Base-by-base conservation (phyloP, 2,888 invertebrate species). In the Argyra leucocephala region DNA sequence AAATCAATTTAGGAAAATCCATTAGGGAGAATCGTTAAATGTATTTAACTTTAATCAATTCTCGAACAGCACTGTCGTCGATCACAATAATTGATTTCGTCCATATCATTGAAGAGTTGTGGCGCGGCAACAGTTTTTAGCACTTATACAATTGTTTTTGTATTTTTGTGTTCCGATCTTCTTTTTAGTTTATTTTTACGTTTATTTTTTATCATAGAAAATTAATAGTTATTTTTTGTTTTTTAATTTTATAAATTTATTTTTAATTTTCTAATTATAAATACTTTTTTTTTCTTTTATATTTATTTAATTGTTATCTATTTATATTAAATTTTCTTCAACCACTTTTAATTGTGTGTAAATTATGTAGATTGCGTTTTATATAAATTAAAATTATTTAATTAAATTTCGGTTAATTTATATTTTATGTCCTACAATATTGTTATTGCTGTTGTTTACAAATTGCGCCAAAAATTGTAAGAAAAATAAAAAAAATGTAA, bases 41-140 rank as follows among this genome's bases (percentile, higher is more conserved):
- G 48, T 48, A 48, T 48, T 48, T 48, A 48, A 48, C 48, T 48
- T 48, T 18, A n/a, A 61, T 61, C 61, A 61, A 61, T 61, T 61
- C 61, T 68, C 67, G 66, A 63, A 64, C 66, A 68, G 67, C 64
- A 62, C 63, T 63, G 67, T 64, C 66, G 64, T 68, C 66, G 67
- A 68, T 66, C 63, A 68, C 67, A 67, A 67, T 67, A 48, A 58
- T 58, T 7, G 58, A 22, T 58, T 58, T 58, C 58, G 22, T 58
- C 22, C 22, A 58, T 58, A 57, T 58, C 10, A 9, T 9, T 12
- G 58, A 58, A 58, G 22, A 58, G 58, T 58, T 22, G 48, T 58
- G 58, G 58, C 58, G 58, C 58, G 58, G 22, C 58, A 22, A 12
- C 58, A 22, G 58, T 58, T 22, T 12, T 21, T 58, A 58, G 22